Percentiles rank a stretch among this genome's conserved stretches.
Evolutionary conservation across 2,888 invertebrate genomes (phyloP).

Genomic region (Eupithecia subumbrata): DNA sequence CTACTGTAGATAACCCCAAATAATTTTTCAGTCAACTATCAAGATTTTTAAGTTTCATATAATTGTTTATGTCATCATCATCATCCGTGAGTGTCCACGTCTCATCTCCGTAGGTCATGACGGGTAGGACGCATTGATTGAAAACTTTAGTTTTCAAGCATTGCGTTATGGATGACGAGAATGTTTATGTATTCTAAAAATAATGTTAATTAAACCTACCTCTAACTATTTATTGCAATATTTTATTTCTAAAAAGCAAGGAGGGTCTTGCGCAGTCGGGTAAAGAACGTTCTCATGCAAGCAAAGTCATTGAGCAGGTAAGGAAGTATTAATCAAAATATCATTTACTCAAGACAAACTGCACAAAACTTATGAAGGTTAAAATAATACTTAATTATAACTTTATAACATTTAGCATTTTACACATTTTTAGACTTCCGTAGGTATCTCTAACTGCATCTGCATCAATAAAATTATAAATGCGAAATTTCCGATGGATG

Average conservation of each 20-base stretch:
- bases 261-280: too few species aligned
- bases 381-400: not conserved
- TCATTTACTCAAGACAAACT: not conserved
- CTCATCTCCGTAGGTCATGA: too few species aligned
- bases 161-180: too few species aligned
- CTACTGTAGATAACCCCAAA: too few species aligned
- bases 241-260: too few species aligned
- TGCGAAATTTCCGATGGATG: not conserved
- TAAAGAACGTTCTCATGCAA: not conserved
- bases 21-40: not conserved
- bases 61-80: too few species aligned
- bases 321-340: not conserved
- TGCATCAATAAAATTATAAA: not conserved
- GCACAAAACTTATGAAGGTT: not conserved
- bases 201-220: not conserved
- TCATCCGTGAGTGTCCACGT: too few species aligned
- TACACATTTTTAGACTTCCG: not conserved
- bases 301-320: not conserved
- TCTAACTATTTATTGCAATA: not conserved
- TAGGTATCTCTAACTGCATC: not conserved
- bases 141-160: too few species aligned
- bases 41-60: not conserved
- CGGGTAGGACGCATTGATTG: too few species aligned
- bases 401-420: not conserved
- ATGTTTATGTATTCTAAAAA: not conserved